Evolutionary conservation across 2,113 vertebrate genomes (phyloP).

Genomic region (Hiodon alosoides): DNA sequence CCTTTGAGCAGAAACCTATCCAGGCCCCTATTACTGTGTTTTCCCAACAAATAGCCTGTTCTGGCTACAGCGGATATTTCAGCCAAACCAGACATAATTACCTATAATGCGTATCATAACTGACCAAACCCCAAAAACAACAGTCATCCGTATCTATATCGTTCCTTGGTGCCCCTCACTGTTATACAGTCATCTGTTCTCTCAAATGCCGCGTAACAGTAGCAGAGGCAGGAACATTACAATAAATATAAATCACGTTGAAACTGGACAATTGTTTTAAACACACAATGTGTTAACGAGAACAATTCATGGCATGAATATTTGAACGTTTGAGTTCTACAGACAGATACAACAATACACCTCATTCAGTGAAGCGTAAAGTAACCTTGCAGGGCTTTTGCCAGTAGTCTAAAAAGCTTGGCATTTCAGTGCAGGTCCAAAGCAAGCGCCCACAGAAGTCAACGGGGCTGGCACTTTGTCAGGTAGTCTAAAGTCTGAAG

Average conservation of each 20-base stretch:
- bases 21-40: too few relatives aligned
- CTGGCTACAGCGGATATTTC: too few relatives aligned
- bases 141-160: too few relatives aligned
- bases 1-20: too few relatives aligned
- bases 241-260: background rate
- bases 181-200: too few relatives aligned
- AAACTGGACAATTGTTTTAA: background rate
- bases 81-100: too few relatives aligned
- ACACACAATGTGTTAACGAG: background rate
- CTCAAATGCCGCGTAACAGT: too few relatives aligned
- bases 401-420: too few relatives aligned
- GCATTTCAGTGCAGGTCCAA: background rate
- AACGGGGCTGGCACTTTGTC: background rate
- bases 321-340: constrained; percentile 4
- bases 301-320: background rate
- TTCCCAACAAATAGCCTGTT: too few relatives aligned
- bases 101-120: too few relatives aligned
- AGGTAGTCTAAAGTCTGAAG: background rate
- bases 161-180: too few relatives aligned
- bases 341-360: background rate
- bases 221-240: background rate
- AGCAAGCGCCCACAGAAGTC: background rate
- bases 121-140: too few relatives aligned
- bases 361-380: background rate
- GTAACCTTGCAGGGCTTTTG: background rate